Evolutionary conservation across 2,888 invertebrate species (phyloP).

Genomic region (Carterocephalus palaemon): DNA sequence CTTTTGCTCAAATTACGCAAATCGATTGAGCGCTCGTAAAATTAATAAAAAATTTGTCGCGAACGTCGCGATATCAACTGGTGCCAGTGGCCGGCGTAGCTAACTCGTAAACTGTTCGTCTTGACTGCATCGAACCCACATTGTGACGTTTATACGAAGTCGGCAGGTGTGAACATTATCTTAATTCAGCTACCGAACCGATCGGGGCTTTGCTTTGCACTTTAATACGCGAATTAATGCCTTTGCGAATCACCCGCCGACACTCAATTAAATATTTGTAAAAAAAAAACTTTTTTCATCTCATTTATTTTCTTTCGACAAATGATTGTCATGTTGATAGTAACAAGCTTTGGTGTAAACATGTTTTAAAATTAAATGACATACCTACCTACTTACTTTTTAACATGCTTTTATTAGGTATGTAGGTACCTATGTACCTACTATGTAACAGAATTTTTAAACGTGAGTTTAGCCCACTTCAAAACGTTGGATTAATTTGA

Average conservation of each 20-base stretch:
- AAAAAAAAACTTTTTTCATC: background rate
- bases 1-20: constrained; percentile 5
- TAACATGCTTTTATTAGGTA: too few relatives aligned
- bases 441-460: too few relatives aligned
- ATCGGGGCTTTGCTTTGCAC: constrained; percentile 52
- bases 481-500: too few relatives aligned
- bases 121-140: constrained; percentile 57
- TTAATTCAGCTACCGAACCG: constrained; percentile 71
- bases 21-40: constrained; percentile 28
- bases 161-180: constrained; percentile 77
- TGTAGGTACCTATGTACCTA: too few relatives aligned
- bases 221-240: constrained; percentile 40
- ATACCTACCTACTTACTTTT: too few relatives aligned
- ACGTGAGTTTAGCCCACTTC: too few relatives aligned
- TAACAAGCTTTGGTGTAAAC: too few relatives aligned
- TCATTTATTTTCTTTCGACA: background rate
- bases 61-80: constrained; percentile 11
- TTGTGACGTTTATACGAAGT: constrained; percentile 66
- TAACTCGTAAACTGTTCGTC: constrained; percentile 60
- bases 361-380: too few relatives aligned
- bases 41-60: constrained; percentile 35
- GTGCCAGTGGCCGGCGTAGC: constrained; percentile 32
- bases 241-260: constrained; percentile 29
- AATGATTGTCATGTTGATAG: too few relatives aligned
- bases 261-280: constrained; percentile 18